These are phyloP conservation scores for Tethya wilhelma DNA, from an alignment of 37 sponge, comb jelly and placozoan species.

Conservation along the genomic window DNA sequence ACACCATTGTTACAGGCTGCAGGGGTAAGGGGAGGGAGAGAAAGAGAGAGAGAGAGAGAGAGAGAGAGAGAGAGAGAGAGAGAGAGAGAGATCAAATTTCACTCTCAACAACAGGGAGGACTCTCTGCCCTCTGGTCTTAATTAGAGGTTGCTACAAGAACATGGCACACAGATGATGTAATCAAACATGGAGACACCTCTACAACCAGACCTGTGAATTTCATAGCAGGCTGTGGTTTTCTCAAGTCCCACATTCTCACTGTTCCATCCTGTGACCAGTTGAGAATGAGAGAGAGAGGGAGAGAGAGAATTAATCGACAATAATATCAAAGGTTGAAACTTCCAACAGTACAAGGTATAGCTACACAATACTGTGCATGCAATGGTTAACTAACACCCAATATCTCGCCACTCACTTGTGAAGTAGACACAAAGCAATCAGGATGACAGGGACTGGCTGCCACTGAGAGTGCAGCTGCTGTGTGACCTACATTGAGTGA, in stretches of 20 bases:
- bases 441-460: constrained; percentile 1
- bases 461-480: constrained; percentile 29
- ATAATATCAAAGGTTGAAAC: no score
- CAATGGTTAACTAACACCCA: neutral
- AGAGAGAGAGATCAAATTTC: no score
- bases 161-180: no score
- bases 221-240: constrained; percentile 21
- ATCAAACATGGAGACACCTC: neutral
- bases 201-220: constrained; percentile 20
- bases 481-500: constrained; percentile 24
- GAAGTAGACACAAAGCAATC: constrained; percentile 36
- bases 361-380: no score
- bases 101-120: no score
- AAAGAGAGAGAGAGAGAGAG: neutral
- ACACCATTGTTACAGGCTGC: neutral
- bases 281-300: neutral
- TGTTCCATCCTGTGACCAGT: constrained; percentile 26
- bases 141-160: no score
- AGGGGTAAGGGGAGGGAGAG: neutral
- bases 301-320: neutral
- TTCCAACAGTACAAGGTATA: no score
- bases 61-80: neutral
- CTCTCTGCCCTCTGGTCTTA: no score
- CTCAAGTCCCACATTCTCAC: constrained; percentile 47
- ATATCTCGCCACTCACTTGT: constrained; percentile 24